Evolutionary conservation across 1,140 invertebrate genomes (phyloP).

Genomic region (Semibalanus balanoides): DNA sequence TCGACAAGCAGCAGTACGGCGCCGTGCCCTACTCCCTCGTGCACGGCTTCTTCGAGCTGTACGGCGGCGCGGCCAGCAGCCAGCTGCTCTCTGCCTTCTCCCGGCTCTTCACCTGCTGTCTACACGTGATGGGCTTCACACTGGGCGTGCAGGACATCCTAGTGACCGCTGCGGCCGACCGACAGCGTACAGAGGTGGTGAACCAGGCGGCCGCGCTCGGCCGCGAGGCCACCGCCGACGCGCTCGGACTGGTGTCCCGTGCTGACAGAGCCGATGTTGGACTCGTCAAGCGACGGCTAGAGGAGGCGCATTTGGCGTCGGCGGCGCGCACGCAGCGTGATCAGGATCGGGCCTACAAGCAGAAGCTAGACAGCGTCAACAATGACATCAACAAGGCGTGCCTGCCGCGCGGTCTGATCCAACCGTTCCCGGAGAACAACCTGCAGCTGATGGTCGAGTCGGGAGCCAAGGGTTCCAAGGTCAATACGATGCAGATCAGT

Average conservation of each 20-base stretch:
- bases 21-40: conserved; percentile 84
- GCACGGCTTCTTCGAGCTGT: conserved; percentile 83
- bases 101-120: conserved; percentile 75
- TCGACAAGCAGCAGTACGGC: conserved; percentile 95
- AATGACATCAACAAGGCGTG: conserved; percentile 65
- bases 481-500: conserved; percentile 96
- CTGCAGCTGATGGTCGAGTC: conserved; percentile 95
- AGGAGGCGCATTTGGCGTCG: conserved; percentile 46
- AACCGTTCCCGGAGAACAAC: conserved; percentile 66
- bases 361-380: conserved; percentile 59
- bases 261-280: conserved; percentile 27
- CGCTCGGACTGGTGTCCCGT: background rate
- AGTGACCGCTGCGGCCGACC: conserved; percentile 53
- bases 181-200: conserved; percentile 34
- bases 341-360: conserved; percentile 78
- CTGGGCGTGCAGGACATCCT: conserved; percentile 91
- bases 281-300: conserved; percentile 47
- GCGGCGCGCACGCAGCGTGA: conserved; percentile 61
- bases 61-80: conserved; percentile 71
- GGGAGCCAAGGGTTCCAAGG: conserved; percentile 91
- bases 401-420: background rate
- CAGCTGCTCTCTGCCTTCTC: conserved; percentile 74
- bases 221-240: background rate
- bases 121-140: conserved; percentile 85
- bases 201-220: background rate